Percentiles rank a stretch among this genome's conserved stretches.
Conservation (phyloP, 1,140 invertebrate genomes). For the Lepidurus apus region DNA sequence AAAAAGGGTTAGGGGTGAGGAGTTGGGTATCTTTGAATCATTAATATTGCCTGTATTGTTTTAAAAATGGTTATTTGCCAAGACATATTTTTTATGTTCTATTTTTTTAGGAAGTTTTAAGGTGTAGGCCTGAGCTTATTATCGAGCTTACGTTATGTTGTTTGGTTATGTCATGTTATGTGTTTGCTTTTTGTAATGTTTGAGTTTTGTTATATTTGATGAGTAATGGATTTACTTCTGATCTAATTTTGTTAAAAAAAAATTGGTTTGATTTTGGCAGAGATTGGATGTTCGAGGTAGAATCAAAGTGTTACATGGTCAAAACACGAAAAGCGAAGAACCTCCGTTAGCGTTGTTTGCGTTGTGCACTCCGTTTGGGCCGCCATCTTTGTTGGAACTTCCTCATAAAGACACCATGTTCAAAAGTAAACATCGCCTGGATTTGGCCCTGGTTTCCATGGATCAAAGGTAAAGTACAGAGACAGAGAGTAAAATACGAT, state of each 20-base stretch:
- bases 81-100: no score
- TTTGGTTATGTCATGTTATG: no score
- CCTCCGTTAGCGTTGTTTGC: slow-evolving; percentile 90
- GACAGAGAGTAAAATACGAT: neutral
- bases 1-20: no score
- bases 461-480: slow-evolving; percentile 71
- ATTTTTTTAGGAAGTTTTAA: no score
- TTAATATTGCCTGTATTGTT: no score
- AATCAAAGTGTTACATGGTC: slow-evolving; percentile 91
- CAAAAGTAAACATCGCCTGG: slow-evolving; percentile 97
- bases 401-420: slow-evolving; percentile 95
- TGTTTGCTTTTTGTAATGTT: no score
- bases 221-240: neutral
- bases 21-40: no score
- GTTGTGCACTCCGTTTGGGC: slow-evolving; percentile 96
- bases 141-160: no score
- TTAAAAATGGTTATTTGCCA: no score
- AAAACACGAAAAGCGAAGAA: slow-evolving; percentile 89
- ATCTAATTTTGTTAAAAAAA: slow-evolving; percentile 34
- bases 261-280: slow-evolving; percentile 51
- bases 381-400: slow-evolving; percentile 79
- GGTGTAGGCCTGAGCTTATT: no score
- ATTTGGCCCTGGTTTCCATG: slow-evolving; percentile 92
- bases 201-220: neutral
- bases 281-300: slow-evolving; percentile 93